These are phyloP conservation scores for Phenganax stokvisi DNA, from an alignment of 92 coral and sea anemone species.

Conservation along the genomic window DNA sequence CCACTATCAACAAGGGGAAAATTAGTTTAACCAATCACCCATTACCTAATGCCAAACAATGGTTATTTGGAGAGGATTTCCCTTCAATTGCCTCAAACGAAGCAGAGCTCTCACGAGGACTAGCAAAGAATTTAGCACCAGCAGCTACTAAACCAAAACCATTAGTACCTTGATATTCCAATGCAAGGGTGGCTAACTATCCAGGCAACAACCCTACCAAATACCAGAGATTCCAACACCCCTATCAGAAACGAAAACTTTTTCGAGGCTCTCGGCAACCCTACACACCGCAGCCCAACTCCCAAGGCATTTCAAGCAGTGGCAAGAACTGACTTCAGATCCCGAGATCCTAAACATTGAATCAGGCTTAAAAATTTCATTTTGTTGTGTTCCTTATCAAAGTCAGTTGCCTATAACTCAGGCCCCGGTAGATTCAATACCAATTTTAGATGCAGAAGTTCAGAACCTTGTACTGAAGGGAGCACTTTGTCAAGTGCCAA, in stretches of 20 bases:
- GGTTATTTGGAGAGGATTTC: slow-evolving; percentile 44
- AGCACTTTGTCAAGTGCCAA: slow-evolving; percentile 26
- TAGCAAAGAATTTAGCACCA: slow-evolving; percentile 41
- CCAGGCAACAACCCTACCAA: not conserved
- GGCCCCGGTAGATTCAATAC: slow-evolving; percentile 16
- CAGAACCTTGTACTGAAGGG: slow-evolving; percentile 39
- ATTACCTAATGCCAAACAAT: slow-evolving; percentile 40
- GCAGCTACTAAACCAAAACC: slow-evolving; percentile 11
- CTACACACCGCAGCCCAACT: slow-evolving; percentile 43
- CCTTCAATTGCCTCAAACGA: slow-evolving; percentile 39
- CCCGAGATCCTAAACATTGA: slow-evolving; percentile 41
- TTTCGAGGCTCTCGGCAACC: not conserved
- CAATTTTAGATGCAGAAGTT: slow-evolving; percentile 40
- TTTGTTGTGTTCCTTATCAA: slow-evolving; percentile 15
- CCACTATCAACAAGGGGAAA: slow-evolving; percentile 39
- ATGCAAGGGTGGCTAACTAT: not conserved
- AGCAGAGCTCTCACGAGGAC: slow-evolving; percentile 48
- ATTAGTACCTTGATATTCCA: slow-evolving; percentile 9
- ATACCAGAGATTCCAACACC: not conserved
- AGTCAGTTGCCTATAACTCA: slow-evolving; percentile 16
- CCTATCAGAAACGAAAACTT: not conserved
- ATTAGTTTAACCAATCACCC: slow-evolving; percentile 29
- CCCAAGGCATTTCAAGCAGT: slow-evolving; percentile 29
- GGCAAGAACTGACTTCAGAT: slow-evolving; percentile 49
- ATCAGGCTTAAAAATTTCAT: slow-evolving; percentile 35